A percentile compares a stretch with the other conserved stretches of the same genome.
Conservation (phyloP, 2,888 invertebrate species). For the Spisula subtruncata region DNA sequence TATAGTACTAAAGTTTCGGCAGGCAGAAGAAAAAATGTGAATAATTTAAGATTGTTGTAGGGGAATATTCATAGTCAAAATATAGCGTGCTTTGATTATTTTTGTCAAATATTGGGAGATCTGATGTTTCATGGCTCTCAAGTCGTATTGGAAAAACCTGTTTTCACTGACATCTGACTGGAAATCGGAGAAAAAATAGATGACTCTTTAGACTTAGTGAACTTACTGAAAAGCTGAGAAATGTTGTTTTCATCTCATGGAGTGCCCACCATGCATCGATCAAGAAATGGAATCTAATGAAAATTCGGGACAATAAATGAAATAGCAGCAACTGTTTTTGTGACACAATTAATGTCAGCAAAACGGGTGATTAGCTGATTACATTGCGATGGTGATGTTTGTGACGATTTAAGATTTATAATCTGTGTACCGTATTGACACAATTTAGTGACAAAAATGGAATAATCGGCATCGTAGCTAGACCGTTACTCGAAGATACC, state of each 20-base stretch:
- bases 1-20: background rate
- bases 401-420: no score
- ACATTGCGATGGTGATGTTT: no score
- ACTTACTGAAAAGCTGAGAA: background rate
- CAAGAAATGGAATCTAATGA: background rate
- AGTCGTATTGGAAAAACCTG: background rate
- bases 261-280: background rate
- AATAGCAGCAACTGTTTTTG: background rate
- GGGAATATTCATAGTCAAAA: background rate
- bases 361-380: background rate
- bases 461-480: no score
- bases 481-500: no score
- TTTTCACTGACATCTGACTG: conserved; percentile 18
- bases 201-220: background rate
- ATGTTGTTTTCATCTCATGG: background rate
- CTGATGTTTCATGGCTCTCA: background rate
- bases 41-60: background rate
- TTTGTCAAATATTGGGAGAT: conserved; percentile 13
- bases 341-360: background rate
- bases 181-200: conserved; percentile 6
- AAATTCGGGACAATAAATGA: background rate
- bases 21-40: background rate
- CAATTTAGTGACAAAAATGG: no score
- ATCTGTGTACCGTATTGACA: background rate
- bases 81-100: conserved; percentile 15